Evolutionary conservation across 2,888 invertebrate genomes (phyloP).

Genomic region (Callinectes sapidus): DNA sequence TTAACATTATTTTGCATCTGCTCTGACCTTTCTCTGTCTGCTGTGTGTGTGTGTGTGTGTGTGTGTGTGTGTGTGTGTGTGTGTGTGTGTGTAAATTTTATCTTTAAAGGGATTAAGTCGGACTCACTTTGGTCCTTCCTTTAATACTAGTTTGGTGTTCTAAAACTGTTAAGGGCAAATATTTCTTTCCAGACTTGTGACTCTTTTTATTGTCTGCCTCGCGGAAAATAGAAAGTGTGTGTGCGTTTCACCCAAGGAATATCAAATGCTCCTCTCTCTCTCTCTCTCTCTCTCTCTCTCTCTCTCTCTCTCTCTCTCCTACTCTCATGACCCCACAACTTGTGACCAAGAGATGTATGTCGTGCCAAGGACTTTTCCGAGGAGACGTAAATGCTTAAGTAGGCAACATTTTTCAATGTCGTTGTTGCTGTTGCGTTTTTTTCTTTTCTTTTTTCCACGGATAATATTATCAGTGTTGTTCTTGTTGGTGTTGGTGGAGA

Average conservation of each 20-base stretch:
- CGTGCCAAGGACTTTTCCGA: not conserved
- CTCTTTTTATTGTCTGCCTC: not conserved
- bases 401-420: not conserved
- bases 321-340: not conserved
- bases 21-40: no score
- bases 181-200: no score
- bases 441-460: not conserved
- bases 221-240: constrained; percentile 2
- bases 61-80: no score
- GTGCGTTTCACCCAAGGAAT: not conserved
- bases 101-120: no score
- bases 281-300: constrained; percentile 37
- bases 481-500: not conserved
- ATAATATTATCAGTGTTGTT: not conserved
- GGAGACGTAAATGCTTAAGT: not conserved
- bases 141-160: no score
- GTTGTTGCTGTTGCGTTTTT: not conserved
- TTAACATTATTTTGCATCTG: no score
- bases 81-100: no score
- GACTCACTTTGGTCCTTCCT: no score
- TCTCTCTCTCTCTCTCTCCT: not conserved
- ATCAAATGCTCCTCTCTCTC: not conserved
- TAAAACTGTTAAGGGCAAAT: no score
- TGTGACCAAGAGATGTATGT: not conserved
- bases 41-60: no score